Base-by-base conservation (phyloP, 2,888 invertebrate genomes). In the Mallateleia sp. region DNA sequence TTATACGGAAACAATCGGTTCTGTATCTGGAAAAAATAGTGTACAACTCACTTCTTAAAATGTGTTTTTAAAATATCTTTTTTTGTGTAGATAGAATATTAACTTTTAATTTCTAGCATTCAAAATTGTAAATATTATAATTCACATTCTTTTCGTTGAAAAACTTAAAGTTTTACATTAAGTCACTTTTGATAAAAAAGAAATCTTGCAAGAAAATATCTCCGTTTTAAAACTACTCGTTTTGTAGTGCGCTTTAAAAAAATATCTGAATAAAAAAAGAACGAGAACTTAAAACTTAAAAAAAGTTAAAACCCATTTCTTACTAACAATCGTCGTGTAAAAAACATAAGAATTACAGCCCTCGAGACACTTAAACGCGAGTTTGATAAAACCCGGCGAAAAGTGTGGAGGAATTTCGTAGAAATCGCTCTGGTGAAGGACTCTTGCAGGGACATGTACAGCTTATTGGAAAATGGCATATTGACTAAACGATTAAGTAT, bases 401-500 rank as follows among this genome's bases (percentile, higher is more conserved):
- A 82, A 82, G 82, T 60, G 82, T 74, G n/a, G 75, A 69, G 69
- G 60, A 75, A 69, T 81, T 66, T 58, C 25, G 52, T 28, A 38
- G 75, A 75, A 75, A 82, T 75, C 56, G 67, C 62, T 74, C 52
- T 18, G 24, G 45, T 50, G 54, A 62, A 75, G 82, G 62, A 82
- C 81, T 74, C 81, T 74, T 56, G 50, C 71, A 47, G 81, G 75
- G 60, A 82, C 75, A 62, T 82, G 82, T 75, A 82, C 56, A 67
- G 74, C 66, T 82, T 82, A 82, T 82, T 82, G 81, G 81, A 82
- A 82, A 82, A 82, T 82, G 67, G 67, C 81, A 74, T 82, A 82
- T 82, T 82, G 81, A 82, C 81, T 82, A 82, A 82, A 82, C 81
- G 74, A 82, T 82, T 82, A 82, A 82, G 81, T 75, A 74, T 82